Conservation (phyloP, 2,888 invertebrate genomes). For the Colletes collaris region DNA sequence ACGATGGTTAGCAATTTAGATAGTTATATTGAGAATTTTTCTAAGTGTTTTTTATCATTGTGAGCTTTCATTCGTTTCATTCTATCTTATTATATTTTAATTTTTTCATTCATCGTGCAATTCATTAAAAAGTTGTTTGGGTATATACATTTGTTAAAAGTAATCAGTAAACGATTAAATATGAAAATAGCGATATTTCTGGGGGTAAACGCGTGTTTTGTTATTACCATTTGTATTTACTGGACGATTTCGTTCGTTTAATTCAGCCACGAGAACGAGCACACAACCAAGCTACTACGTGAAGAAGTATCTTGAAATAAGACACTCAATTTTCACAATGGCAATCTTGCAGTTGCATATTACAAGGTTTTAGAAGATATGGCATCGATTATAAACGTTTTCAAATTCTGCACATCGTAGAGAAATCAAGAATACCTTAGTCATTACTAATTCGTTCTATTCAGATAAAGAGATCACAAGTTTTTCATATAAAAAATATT, state of each 20-base stretch:
- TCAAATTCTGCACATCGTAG: conserved; percentile 19
- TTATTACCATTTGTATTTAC: conserved; percentile 51
- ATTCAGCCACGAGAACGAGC: conserved; percentile 47
- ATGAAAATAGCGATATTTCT: conserved; percentile 53
- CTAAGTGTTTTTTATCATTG: conserved; percentile 61
- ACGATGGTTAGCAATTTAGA: conserved; percentile 63
- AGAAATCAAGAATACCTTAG: conserved; percentile 31
- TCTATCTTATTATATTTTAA: conserved; percentile 42
- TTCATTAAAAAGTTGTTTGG: conserved; percentile 54
- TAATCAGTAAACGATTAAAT: conserved; percentile 44
- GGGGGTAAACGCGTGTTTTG: conserved; percentile 39
- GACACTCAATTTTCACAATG: conserved; percentile 23
- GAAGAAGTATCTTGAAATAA: conserved; percentile 29
- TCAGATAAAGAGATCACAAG: conserved; percentile 25
- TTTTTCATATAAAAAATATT: conserved; percentile 50
- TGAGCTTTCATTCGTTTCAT: conserved; percentile 58
- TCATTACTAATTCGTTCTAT: conserved; percentile 40
- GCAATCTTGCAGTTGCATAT: conserved; percentile 32
- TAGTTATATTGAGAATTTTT: conserved; percentile 63
- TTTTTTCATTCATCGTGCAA: conserved; percentile 62
- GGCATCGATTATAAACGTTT: conserved; percentile 29
- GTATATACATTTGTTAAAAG: conserved; percentile 45
- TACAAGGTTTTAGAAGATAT: conserved; percentile 56
- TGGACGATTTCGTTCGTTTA: conserved; percentile 32
- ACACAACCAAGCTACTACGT: conserved; percentile 62